phyloP scores from a whole-genome alignment of 2,113 vertebrate species.

The Oryctolagus cuniculus region mOryCun1.1 NC_091432.1:209428501-209429000 shows the following conservation, averaged over 20 bases:
- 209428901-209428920: neutral
- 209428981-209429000: neutral
- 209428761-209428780: neutral
- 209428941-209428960: neutral
- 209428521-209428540: neutral
- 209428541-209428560: neutral
- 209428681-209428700: neutral
- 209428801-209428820: neutral
- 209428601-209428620: neutral
- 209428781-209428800: neutral
- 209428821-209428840: neutral
- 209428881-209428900: slow-evolving; percentile 14
- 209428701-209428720: neutral
- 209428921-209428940: neutral
- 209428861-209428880: neutral
- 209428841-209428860: neutral
- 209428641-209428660: neutral
- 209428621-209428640: neutral
- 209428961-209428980: neutral
- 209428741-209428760: neutral
- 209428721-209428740: neutral
- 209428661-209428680: neutral
- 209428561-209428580: neutral
- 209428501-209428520: neutral
- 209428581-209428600: neutral